Evolutionary conservation across 2,888 invertebrate species (phyloP).

Genomic region (Nezara viridula): DNA sequence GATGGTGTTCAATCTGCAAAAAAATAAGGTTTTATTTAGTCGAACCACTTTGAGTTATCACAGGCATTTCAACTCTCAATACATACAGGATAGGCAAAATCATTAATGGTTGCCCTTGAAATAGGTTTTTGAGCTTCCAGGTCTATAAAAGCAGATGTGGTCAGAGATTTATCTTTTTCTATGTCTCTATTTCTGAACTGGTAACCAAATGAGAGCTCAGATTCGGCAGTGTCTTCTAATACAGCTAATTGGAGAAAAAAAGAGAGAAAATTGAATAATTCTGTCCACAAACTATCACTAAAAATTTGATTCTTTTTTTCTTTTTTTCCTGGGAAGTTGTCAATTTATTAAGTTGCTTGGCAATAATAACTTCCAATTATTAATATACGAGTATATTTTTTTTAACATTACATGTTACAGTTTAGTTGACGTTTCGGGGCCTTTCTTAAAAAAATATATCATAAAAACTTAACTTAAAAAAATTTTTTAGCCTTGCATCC

Average conservation of each 20-base stretch:
- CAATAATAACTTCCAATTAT: too few species aligned
- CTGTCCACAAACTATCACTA: not conserved
- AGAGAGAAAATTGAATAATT: not conserved
- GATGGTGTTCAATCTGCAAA: not conserved
- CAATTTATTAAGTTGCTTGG: too few species aligned
- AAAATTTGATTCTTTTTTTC: too few species aligned
- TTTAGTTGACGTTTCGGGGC: too few species aligned
- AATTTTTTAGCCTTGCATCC: too few species aligned
- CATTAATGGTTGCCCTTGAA: constrained; percentile 23
- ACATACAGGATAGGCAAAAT: constrained; percentile 19
- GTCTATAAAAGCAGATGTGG: not conserved
- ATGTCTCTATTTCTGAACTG: constrained; percentile 40
- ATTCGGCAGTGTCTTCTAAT: constrained; percentile 36
- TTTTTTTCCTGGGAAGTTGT: too few species aligned
- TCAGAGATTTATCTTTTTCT: not conserved
- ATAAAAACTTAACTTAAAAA: too few species aligned
- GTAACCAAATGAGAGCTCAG: constrained; percentile 50
- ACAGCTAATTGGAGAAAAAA: not conserved
- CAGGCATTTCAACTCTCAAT: not conserved
- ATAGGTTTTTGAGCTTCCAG: constrained; percentile 1
- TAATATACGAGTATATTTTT: too few species aligned
- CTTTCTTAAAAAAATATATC: too few species aligned
- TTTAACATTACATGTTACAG: too few species aligned
- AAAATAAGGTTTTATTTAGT: not conserved
- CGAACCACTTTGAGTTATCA: not conserved